Percentiles rank a stretch among this genome's conserved stretches.
Evolutionary conservation across 2,888 invertebrate species (phyloP).

Genomic region (Sphaeridia pumilis): DNA sequence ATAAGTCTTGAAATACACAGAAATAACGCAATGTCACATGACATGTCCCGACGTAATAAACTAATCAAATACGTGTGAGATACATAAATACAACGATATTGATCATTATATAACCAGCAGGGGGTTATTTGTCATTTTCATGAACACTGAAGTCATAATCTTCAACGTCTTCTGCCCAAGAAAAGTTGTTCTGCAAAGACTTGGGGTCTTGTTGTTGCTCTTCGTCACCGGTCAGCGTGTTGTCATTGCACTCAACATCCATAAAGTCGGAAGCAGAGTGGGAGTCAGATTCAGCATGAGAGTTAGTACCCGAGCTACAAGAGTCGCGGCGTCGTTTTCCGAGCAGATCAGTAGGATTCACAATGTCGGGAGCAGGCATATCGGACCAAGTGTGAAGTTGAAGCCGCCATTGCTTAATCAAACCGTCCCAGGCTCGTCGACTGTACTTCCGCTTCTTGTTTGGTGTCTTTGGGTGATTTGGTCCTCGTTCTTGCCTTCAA

Average conservation of each 20-base stretch:
- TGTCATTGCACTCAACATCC: neutral
- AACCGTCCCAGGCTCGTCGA: slow-evolving; percentile 81
- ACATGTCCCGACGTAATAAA: no score
- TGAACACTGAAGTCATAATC: slow-evolving; percentile 4
- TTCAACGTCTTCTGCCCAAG: slow-evolving; percentile 12
- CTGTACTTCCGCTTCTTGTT: slow-evolving; percentile 78
- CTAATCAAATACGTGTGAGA: no score
- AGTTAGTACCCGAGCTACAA: neutral
- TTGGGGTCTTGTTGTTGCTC: neutral
- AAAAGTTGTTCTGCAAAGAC: slow-evolving; percentile 3
- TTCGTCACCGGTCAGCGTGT: neutral
- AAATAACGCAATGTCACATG: no score
- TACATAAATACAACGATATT: no score
- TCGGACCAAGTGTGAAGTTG: slow-evolving; percentile 62
- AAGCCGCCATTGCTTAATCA: slow-evolving; percentile 76
- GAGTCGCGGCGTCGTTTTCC: neutral
- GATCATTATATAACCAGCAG: neutral
- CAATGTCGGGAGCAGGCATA: neutral
- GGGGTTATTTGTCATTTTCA: no score
- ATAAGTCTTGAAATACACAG: no score
- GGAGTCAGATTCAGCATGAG: neutral
- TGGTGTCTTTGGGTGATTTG: slow-evolving; percentile 76
- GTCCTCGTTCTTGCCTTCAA: slow-evolving; percentile 46
- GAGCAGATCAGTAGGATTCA: neutral
- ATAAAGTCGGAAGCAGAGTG: neutral